Evolutionary conservation across 2,888 invertebrate species (phyloP).

Genomic region (Tachina fera): DNA sequence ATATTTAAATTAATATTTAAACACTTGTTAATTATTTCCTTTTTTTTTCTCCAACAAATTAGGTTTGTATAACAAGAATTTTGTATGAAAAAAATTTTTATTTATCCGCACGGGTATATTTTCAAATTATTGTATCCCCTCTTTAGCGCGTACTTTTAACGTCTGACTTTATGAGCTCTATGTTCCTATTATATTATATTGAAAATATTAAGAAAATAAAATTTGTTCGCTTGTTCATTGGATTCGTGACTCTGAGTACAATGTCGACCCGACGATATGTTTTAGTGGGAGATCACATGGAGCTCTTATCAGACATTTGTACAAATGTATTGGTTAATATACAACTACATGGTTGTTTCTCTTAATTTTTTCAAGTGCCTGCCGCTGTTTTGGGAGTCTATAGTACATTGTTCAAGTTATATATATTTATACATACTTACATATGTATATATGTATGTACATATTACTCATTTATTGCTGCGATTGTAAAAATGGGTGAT

Average conservation of each 20-base stretch:
- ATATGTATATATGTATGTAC: neutral
- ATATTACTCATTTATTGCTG: slow-evolving; percentile 52
- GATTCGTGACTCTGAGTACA: slow-evolving; percentile 44
- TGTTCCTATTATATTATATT: slow-evolving; percentile 78
- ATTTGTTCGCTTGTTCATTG: slow-evolving; percentile 45
- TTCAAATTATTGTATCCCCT: slow-evolving; percentile 62
- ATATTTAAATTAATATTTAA: slow-evolving; percentile 4
- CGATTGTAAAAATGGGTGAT: slow-evolving; percentile 37
- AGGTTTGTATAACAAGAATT: slow-evolving; percentile 16
- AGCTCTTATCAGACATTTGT: slow-evolving; percentile 41
- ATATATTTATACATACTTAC: no score
- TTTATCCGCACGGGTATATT: slow-evolving; percentile 30
- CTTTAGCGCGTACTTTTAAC: slow-evolving; percentile 75
- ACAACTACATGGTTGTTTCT: slow-evolving; percentile 36
- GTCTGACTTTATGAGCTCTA: slow-evolving; percentile 77
- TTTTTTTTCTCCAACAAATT: slow-evolving; percentile 71
- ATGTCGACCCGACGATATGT: neutral
- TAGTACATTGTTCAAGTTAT: neutral
- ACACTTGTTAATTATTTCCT: slow-evolving; percentile 66
- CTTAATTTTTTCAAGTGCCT: slow-evolving; percentile 48
- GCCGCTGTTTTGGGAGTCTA: neutral
- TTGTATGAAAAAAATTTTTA: slow-evolving; percentile 8
- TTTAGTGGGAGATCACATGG: slow-evolving; percentile 47
- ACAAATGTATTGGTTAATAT: slow-evolving; percentile 1
- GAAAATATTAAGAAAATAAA: slow-evolving; percentile 63